These are phyloP conservation scores for Phylloscopus whistleri DNA, from an alignment of 2,113 vertebrate species.

Conservation along the genomic window DNA sequence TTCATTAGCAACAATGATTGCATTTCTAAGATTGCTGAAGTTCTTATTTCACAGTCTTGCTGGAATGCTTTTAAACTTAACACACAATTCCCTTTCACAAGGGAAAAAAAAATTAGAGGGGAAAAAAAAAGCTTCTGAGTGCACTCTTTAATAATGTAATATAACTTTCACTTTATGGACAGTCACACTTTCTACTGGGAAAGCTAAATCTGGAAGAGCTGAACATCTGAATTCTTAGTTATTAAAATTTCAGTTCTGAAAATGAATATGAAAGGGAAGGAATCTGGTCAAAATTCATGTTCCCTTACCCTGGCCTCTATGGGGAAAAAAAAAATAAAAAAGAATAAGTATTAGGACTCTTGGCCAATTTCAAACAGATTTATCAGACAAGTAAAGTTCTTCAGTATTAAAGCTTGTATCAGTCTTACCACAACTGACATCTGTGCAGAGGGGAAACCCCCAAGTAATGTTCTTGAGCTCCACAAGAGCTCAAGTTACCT, in stretches of 20 bases:
- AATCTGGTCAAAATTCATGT: not conserved
- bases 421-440: not conserved
- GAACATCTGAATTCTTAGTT: not conserved
- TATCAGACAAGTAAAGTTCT: not conserved
- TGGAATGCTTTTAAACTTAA: conserved; percentile 12
- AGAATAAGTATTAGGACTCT: not conserved
- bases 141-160: not conserved
- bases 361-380: not conserved
- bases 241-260: not conserved
- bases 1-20: conserved; percentile 53
- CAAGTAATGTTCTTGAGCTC: not conserved
- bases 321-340: not conserved
- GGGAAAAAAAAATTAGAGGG: not conserved
- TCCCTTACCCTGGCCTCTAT: not conserved
- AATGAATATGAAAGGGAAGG: not conserved
- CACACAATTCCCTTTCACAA: not conserved
- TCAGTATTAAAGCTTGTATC: not conserved
- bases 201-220: not conserved
- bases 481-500: not conserved
- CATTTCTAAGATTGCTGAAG: conserved; percentile 28
- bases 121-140: not conserved
- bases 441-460: not conserved
- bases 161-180: not conserved
- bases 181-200: not conserved
- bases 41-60: not conserved